A percentile compares a stretch with the other conserved stretches of the same genome.
Evolutionary conservation across 1,140 invertebrate species (phyloP).

Genomic region (Drosophila biarmipes): DNA sequence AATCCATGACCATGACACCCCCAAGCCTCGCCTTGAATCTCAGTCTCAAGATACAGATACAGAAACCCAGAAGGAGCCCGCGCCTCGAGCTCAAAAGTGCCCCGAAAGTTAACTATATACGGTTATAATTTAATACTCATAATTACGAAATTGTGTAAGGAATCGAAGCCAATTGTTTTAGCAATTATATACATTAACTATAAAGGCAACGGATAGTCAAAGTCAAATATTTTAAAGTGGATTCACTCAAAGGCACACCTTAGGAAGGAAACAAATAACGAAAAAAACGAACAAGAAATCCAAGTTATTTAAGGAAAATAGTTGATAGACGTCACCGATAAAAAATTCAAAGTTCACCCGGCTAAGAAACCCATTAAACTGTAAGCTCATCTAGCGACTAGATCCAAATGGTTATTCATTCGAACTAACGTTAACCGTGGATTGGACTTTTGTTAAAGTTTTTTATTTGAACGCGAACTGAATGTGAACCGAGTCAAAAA

Average conservation of each 20-base stretch:
- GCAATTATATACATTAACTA: constrained; percentile 71
- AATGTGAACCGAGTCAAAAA: constrained; percentile 20
- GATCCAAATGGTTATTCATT: constrained; percentile 35
- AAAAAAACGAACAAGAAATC: constrained; percentile 26
- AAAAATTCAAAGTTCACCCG: constrained; percentile 40
- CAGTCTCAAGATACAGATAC: constrained; percentile 27
- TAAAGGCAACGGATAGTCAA: constrained; percentile 39
- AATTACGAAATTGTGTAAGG: constrained; percentile 38
- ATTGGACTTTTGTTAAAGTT: constrained; percentile 38
- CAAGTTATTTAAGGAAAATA: constrained; percentile 47
- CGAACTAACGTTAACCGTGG: constrained; percentile 27
- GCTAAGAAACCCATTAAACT: constrained; percentile 45
- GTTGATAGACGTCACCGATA: constrained; percentile 48
- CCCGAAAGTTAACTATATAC: constrained; percentile 64
- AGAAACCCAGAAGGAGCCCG: constrained; percentile 37
- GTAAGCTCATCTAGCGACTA: constrained; percentile 68
- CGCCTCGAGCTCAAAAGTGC: constrained; percentile 56
- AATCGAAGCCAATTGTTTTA: constrained; percentile 82
- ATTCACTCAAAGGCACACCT: constrained; percentile 56
- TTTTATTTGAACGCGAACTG: constrained; percentile 47
- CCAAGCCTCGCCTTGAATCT: constrained; percentile 42
- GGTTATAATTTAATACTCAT: constrained; percentile 41
- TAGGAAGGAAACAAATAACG: constrained; percentile 19
- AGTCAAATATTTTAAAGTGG: constrained; percentile 53
- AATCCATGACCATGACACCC: constrained; percentile 25